Percentiles rank a stretch among this genome's conserved stretches.
These are phyloP conservation scores for Drosophila erecta DNA, from an alignment of 1,140 invertebrate genomes.

Conservation along the genomic window DNA sequence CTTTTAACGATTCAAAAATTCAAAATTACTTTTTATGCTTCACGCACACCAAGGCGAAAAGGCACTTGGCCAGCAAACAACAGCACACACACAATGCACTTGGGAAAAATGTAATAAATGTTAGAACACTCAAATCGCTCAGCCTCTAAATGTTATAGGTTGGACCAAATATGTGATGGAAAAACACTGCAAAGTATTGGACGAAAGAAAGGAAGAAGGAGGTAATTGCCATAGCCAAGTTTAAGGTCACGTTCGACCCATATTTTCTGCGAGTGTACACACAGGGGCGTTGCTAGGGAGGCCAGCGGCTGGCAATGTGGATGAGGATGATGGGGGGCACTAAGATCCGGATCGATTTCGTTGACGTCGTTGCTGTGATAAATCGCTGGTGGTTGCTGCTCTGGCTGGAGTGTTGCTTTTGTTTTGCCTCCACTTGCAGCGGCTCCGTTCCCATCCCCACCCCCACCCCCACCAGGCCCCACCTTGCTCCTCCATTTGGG, in stretches of 20 bases:
- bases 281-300: slow-evolving; percentile 38
- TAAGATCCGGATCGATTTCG: slow-evolving; percentile 81
- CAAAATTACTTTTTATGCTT: slow-evolving; percentile 80
- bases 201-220: background rate
- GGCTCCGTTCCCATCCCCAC: background rate
- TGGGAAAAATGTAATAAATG: background rate
- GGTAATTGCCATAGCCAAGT: background rate
- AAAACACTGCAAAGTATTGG: no score
- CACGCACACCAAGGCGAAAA: slow-evolving; percentile 49
- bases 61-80: slow-evolving; percentile 40
- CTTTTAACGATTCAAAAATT: slow-evolving; percentile 83
- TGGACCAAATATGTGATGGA: no score
- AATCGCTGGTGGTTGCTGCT: slow-evolving; percentile 70
- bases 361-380: slow-evolving; percentile 77
- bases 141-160: no score
- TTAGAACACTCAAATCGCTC: background rate
- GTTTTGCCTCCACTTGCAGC: slow-evolving; percentile 33
- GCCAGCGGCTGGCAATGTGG: slow-evolving; percentile 21
- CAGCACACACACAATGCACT: slow-evolving; percentile 25
- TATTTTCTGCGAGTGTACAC: slow-evolving; percentile 4
- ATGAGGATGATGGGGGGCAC: slow-evolving; percentile 22
- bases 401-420: slow-evolving; percentile 49
- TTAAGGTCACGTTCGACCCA: background rate
- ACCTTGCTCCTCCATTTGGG: slow-evolving; percentile 20
- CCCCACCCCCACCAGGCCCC: slow-evolving; percentile 1